Percentiles rank a stretch among this genome's conserved stretches.
phyloP scores from a whole-genome alignment of 1,140 invertebrate genomes.

The Temnothorax curvispinosus region DNA sequence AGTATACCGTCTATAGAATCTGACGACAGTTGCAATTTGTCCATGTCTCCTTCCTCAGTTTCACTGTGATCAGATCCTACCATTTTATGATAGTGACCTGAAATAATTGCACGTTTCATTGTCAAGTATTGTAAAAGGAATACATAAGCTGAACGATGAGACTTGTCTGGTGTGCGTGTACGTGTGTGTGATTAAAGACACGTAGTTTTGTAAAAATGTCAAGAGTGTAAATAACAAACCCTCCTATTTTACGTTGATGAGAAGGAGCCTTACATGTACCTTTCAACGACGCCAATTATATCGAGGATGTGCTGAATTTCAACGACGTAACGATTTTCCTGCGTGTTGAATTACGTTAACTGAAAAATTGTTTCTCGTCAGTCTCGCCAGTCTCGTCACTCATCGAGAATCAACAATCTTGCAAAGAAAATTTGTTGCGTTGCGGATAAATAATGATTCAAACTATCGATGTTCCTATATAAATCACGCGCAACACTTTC shows the following conservation, averaged over 20 bases:
- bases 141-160: not conserved
- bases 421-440: not conserved
- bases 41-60: conserved; percentile 48
- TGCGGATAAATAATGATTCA: not conserved
- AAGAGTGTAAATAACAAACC: not conserved
- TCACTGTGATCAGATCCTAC: conserved; percentile 78
- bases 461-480: not conserved
- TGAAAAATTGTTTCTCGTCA: not conserved
- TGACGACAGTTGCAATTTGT: not conserved
- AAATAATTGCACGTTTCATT: not conserved
- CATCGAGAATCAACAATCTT: not conserved
- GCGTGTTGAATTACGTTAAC: no score
- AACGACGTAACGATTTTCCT: not conserved
- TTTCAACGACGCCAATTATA: not conserved
- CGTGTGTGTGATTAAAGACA: not conserved
- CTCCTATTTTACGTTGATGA: not conserved
- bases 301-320: not conserved
- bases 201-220: not conserved
- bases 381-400: not conserved
- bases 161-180: not conserved
- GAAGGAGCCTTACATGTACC: not conserved
- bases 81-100: conserved; percentile 70
- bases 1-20: not conserved
- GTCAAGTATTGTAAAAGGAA: not conserved
- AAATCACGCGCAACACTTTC: not conserved